Evolutionary conservation across 1,140 invertebrate genomes (phyloP), one percentile per base, ranked within the genome.

Genomic region (Penaeus japonicus): DNA sequence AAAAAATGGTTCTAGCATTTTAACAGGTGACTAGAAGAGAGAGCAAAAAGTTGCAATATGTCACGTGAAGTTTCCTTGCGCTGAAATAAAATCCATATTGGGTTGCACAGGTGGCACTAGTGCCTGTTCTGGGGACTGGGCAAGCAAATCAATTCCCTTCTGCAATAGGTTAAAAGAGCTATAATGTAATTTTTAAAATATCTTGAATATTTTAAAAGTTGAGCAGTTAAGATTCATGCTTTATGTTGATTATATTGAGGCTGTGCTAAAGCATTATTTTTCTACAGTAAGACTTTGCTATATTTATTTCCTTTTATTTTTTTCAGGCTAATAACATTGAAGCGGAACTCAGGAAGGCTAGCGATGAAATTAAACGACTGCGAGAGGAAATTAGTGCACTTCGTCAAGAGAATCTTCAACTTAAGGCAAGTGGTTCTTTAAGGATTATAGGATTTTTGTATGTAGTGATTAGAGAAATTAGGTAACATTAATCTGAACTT

Each of bases 381-480:
- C 94, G 95, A 92, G 96, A 96, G 92, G 94, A 96, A 91, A 95
- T 96, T 91, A 95, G 94, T 92, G 94, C 94, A 92, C 93, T 97
- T 92, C 94, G 95, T 93, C 95, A 96, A 93, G 96, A 97, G 93
- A 96, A 96, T 94, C 92, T 96, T 89, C 94, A 95, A 92, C 94
- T 97, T 91, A 97, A 96, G 94, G 96, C 96, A 93, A 93, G 91
- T 39, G 39, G n/a, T 84, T 32, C 30, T 62, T 81, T 59, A 62
- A 39, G 3, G 3, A 27, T n/a, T n/a, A n/a, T n/a, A n/a, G n/a
- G n/a, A n/a, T n/a, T n/a, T n/a, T n/a, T n/a, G n/a, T n/a, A n/a
- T n/a, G n/a, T n/a, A n/a, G n/a, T n/a, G n/a, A n/a, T n/a, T n/a
- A n/a, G n/a, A n/a, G n/a, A n/a, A n/a, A n/a, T n/a, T n/a, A n/a